A percentile compares a stretch with the other conserved stretches of the same genome.
These are phyloP conservation scores for Callyntrura sp. DNA, from an alignment of 2,888 invertebrate species.

Conservation along the genomic window DNA sequence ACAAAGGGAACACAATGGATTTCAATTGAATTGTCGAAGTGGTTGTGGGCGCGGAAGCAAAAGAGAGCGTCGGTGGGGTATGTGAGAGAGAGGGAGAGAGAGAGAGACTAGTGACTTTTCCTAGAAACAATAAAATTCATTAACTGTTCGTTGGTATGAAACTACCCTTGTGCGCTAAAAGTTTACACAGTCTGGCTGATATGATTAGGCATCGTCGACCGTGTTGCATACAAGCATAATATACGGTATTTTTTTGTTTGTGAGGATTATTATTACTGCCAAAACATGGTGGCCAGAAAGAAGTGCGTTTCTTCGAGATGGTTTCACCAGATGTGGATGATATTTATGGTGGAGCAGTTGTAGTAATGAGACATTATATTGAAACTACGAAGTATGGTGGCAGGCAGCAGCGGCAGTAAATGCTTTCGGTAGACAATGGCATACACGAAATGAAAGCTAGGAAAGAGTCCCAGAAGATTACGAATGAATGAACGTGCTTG, in stretches of 20 bases:
- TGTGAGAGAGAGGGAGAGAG: not conserved
- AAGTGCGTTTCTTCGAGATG: conserved; percentile 22
- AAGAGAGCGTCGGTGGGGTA: too few relatives aligned
- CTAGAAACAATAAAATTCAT: conserved; percentile 35
- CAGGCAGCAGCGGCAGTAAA: not conserved
- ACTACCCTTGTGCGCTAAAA: conserved; percentile 16
- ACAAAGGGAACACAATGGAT: not conserved
- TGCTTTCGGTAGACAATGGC: conserved; percentile 30
- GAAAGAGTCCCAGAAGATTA: conserved; percentile 45
- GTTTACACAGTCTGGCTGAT: conserved; percentile 13
- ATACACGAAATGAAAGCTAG: conserved; percentile 30
- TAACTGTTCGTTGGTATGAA: conserved; percentile 17
- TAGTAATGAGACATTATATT: conserved; percentile 39
- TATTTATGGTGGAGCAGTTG: conserved; percentile 34
- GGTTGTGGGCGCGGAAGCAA: not conserved
- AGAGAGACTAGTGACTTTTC: conserved; percentile 27
- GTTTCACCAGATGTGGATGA: conserved; percentile 41
- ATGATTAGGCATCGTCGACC: conserved; percentile 12
- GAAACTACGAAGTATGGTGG: conserved; percentile 10
- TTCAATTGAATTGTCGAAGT: not conserved
- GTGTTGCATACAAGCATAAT: conserved; percentile 27
- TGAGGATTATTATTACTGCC: conserved; percentile 34
- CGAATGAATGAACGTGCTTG: conserved; percentile 42
- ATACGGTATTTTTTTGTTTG: conserved; percentile 29
- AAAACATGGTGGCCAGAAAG: conserved; percentile 43